Evolutionary conservation across 2,888 invertebrate genomes (phyloP).

Genomic region (Polyommatus iphigenia): DNA sequence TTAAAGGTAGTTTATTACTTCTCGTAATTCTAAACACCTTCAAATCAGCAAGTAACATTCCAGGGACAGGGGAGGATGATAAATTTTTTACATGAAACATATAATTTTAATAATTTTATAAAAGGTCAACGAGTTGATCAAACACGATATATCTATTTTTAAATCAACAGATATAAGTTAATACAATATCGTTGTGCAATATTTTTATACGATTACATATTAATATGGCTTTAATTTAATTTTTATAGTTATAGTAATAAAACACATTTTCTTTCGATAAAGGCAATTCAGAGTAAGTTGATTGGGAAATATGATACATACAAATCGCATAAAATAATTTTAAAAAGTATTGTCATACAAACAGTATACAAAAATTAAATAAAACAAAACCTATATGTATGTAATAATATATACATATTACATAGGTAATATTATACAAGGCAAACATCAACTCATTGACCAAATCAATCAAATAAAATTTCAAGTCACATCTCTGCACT

Average conservation of each 20-base stretch:
- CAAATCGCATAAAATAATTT: too few relatives aligned
- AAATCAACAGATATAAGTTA: neutral
- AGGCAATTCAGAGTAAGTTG: neutral
- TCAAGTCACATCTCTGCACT: constrained; percentile 8
- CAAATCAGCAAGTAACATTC: neutral
- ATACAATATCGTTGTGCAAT: neutral
- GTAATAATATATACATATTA: neutral
- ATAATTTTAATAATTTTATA: neutral
- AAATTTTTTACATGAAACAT: neutral
- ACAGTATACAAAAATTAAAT: too few relatives aligned
- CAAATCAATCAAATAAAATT: neutral
- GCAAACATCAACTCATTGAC: constrained; percentile 6
- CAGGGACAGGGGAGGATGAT: neutral
- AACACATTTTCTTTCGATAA: neutral
- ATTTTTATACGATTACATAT: neutral
- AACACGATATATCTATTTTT: neutral
- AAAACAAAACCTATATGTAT: neutral
- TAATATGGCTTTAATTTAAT: neutral
- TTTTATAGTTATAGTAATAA: neutral
- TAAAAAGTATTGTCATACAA: too few relatives aligned
- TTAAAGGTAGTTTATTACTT: neutral
- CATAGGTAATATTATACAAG: neutral
- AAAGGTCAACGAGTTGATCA: constrained; percentile 1
- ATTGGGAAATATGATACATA: neutral
- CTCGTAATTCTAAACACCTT: neutral